Percentiles rank a stretch among this genome's conserved stretches.
phyloP scores from a whole-genome alignment of 2,797 vertebrate species.

The Sus cebifrons region DNA sequence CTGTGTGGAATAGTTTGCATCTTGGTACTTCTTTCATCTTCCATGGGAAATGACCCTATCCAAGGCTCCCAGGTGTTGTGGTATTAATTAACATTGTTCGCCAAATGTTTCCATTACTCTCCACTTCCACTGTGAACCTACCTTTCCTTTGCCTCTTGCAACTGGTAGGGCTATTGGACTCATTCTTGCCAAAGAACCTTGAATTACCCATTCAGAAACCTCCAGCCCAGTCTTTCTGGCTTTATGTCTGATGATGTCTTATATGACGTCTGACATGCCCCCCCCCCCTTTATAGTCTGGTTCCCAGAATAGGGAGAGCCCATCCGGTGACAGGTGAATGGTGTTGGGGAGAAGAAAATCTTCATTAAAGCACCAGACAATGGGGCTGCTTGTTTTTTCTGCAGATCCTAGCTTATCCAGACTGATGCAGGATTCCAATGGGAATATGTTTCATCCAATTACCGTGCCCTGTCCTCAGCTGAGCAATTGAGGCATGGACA shows the following conservation, averaged over 20 bases:
- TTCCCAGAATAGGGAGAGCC: neutral
- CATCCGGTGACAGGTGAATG: neutral
- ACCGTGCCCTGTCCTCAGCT: fast-evolving
- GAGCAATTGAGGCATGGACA: neutral
- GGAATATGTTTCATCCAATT: no score
- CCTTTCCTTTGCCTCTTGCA: no score
- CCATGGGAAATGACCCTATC: neutral
- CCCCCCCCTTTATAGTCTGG: neutral
- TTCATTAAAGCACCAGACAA: fast-evolving
- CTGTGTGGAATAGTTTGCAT: no score
- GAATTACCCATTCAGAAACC: neutral
- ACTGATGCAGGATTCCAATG: fast-evolving
- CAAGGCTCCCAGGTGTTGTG: fast-evolving
- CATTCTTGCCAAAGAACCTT: neutral
- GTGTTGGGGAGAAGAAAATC: neutral
- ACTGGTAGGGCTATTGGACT: neutral
- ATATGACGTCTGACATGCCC: no score
- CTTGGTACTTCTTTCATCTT: neutral
- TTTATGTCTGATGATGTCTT: neutral
- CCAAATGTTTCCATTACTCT: neutral
- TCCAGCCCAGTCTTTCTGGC: neutral
- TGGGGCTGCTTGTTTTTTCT: neutral
- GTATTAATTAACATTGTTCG: no score
- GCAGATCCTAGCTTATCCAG: neutral
- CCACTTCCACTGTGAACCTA: neutral